Conservation (phyloP, 2,113 vertebrate genomes). For the Zosterops hypoxanthus region DNA sequence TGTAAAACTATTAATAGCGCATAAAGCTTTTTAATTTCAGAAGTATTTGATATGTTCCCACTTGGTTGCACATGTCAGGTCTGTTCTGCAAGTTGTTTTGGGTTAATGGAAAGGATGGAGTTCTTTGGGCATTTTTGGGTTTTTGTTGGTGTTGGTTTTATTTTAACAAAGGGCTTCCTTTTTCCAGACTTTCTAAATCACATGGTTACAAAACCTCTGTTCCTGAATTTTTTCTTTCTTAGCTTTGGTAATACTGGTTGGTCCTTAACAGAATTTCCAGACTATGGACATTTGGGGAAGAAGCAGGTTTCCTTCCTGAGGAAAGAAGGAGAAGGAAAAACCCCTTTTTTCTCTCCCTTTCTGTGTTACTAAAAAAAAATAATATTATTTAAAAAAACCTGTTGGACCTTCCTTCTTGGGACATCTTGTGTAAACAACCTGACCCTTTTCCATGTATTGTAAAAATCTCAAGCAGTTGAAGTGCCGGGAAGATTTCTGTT, state of each 20-base stretch:
- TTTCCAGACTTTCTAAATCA: neutral
- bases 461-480: neutral
- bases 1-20: neutral
- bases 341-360: neutral
- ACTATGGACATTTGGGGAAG: neutral
- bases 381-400: neutral
- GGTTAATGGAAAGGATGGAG: neutral
- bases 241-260: neutral
- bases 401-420: neutral
- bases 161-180: neutral
- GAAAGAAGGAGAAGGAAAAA: neutral
- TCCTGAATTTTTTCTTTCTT: neutral
- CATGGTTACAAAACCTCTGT: neutral
- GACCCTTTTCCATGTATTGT: neutral
- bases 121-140: neutral
- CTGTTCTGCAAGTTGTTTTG: neutral
- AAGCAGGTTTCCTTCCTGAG: neutral
- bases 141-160: neutral
- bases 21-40: neutral
- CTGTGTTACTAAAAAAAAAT: neutral
- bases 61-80: neutral
- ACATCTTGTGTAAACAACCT: neutral
- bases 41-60: neutral
- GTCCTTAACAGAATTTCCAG: neutral
- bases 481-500: neutral